Evolutionary conservation across 2,888 invertebrate species (phyloP), one percentile per base, ranked within the genome.

Genomic region (Hirtodrosophila duncani): DNA sequence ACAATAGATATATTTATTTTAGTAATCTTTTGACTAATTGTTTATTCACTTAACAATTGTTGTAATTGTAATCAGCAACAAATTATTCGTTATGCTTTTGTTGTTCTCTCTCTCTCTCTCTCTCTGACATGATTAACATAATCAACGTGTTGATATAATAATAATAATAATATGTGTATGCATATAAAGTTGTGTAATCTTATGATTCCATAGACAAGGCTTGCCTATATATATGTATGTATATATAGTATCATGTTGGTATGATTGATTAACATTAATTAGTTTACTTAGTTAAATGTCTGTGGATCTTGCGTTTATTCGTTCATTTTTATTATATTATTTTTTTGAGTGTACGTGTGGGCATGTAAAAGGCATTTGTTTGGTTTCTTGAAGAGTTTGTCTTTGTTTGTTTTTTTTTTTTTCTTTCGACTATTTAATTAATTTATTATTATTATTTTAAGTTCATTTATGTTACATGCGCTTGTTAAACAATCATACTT

Each of bases 331-430:
- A 30, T 21, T 17, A 39, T 9, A 26, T 26, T 41, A 8, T 20
- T n/a, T 24, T 31, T 30, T 48, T 39, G 2, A 72, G 78, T 74
- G 75, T 81, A 74, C 67, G 81, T 70, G 77, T 81, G 81, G 81
- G 81, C 69, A 74, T 82, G 75, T 81, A 61, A 81, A 80, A 80
- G 79, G 79, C 79, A 80, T 75, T 80, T 82, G 71, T 81, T 81
- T 79, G 78, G 82, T 78, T 75, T 77, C 52, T 53, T n/a, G n/a
- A n/a, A n/a, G n/a, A n/a, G n/a, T n/a, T n/a, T n/a, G n/a, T n/a
- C n/a, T 27, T 63, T 64, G 38, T 63, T 44, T 56, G 10, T 55
- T 26, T 52, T 41, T 41, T 31, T 34, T 41, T 52, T 26, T 29
- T 29, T 26, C 29, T 39, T 17, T 37, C 24, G 14, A 27, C 39